These are phyloP conservation scores for Microctonus brassicae DNA, from an alignment of 2,888 invertebrate species.

Conservation along the genomic window DNA sequence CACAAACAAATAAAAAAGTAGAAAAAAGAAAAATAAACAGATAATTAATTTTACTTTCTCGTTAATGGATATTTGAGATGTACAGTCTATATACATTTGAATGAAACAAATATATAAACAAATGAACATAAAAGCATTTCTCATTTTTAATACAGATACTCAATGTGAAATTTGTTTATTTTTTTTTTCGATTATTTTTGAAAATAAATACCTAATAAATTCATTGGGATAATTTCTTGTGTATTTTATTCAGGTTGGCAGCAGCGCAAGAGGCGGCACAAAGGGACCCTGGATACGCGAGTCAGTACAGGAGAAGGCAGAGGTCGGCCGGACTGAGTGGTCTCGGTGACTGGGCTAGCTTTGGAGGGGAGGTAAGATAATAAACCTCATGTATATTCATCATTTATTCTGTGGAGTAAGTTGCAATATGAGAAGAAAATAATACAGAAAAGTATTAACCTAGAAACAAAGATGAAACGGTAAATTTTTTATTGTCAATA, in stretches of 20 bases:
- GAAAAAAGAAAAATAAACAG: conserved; percentile 5
- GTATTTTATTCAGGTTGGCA: conserved; percentile 87
- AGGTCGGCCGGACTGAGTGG: conserved; percentile 68
- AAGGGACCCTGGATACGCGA: conserved; percentile 69
- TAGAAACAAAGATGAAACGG: not conserved
- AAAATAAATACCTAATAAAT: not conserved
- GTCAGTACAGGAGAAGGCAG: conserved; percentile 69
- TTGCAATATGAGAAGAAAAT: not conserved
- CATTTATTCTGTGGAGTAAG: not conserved
- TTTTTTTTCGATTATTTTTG: no score
- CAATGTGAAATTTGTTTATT: no score
- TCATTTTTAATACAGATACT: no score
- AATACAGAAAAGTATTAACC: conserved; percentile 9
- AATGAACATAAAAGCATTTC: not conserved
- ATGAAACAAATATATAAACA: no score
- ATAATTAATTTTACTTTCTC: conserved; percentile 16
- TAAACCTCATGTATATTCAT: conserved; percentile 11
- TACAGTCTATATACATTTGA: no score
- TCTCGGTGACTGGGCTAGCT: conserved; percentile 70
- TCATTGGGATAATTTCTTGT: conserved; percentile 29
- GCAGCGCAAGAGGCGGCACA: conserved; percentile 93
- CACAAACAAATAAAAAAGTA: not conserved
- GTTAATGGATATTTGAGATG: no score
- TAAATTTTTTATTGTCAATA: not conserved
- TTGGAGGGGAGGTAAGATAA: conserved; percentile 67